Base-by-base conservation (phyloP, 1,140 invertebrate species). In the Dendroctonus valens region DNA sequence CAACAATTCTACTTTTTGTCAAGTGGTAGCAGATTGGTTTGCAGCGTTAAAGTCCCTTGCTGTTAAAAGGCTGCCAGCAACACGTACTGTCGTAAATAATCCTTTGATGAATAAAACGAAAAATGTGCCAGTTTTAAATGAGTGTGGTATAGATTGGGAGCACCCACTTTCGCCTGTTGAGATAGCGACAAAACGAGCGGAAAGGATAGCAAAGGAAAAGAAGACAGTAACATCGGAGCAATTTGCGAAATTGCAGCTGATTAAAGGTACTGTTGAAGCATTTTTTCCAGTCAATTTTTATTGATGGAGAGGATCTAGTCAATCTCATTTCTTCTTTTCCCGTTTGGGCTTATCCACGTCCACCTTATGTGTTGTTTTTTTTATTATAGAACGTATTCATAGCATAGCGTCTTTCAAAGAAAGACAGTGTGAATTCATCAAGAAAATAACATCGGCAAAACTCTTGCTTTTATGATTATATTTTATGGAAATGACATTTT, bases 101-200 rank as follows among this genome's bases (percentile, higher is more conserved):
- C 85, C 87, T 8, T 82, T 81, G 11, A 80, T 87, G 59, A 93
- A 90, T 74, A 94, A 93, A 81, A 87, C 89, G 5, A 96, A 95
- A 74, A 92, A 96, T 75, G 86, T 91, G 5, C 86, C 87, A 37
- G 85, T 95, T 42, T 78, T 97, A 66, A 83, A 86, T 39, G 93
- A 97, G 52, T 89, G 86, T 76, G 90, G 90, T 6, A 91, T 98
- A 52, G 87, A 87, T 73, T 93, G 95, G 73, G 95, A 98, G 70
- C 84, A 83, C 67, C 94, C 94, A 0, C 79, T 94, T 14, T 85
- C 86, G 61, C 94, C 94, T 0, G 86, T 90, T 70, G 89, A 94
- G 70, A 90, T 97, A 41, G 94, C 94, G 3, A 83, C 86, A 6
- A 87, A 88, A 55, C 83, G 93, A 70, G 91, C 91, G 3, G 94